Evolutionary conservation across 2,113 vertebrate species (phyloP).

Genomic region (Emydocephalus ijimae): DNA sequence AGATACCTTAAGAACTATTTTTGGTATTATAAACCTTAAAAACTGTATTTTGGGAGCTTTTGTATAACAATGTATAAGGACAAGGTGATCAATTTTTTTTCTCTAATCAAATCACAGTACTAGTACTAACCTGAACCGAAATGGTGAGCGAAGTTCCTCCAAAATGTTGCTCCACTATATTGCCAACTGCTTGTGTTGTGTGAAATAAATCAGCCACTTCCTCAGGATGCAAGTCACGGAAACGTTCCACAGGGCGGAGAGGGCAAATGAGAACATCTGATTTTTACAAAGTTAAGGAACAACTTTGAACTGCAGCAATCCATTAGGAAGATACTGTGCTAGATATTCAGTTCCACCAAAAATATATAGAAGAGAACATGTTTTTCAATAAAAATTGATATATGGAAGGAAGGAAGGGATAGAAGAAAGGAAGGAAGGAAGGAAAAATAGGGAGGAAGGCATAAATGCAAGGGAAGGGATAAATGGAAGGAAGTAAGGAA

Average conservation of each 20-base stretch:
- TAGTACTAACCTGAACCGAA: slow-evolving; percentile 77
- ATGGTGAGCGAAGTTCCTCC: slow-evolving; percentile 84
- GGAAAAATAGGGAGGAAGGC: too few species aligned
- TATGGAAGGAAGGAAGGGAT: background rate
- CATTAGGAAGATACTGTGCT: background rate
- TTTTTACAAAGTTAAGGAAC: slow-evolving; percentile 67
- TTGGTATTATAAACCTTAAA: background rate
- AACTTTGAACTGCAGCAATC: background rate
- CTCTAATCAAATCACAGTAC: background rate
- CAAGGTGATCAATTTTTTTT: slow-evolving; percentile 5
- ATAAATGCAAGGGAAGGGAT: too few species aligned
- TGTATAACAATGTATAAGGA: background rate
- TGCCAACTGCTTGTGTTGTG: slow-evolving; percentile 76
- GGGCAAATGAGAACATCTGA: slow-evolving; percentile 90
- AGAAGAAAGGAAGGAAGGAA: too few species aligned
- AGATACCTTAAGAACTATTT: background rate
- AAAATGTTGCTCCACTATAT: slow-evolving; percentile 83
- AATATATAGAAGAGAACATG: background rate
- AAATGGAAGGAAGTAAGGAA: too few species aligned
- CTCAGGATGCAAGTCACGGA: slow-evolving; percentile 79
- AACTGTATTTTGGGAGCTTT: background rate
- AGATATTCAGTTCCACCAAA: background rate
- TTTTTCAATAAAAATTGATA: background rate
- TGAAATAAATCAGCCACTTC: slow-evolving; percentile 85
- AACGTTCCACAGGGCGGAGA: slow-evolving; percentile 78